phyloP scores from a whole-genome alignment of 1,140 invertebrate species.

The Agrypnia vestita region DNA sequence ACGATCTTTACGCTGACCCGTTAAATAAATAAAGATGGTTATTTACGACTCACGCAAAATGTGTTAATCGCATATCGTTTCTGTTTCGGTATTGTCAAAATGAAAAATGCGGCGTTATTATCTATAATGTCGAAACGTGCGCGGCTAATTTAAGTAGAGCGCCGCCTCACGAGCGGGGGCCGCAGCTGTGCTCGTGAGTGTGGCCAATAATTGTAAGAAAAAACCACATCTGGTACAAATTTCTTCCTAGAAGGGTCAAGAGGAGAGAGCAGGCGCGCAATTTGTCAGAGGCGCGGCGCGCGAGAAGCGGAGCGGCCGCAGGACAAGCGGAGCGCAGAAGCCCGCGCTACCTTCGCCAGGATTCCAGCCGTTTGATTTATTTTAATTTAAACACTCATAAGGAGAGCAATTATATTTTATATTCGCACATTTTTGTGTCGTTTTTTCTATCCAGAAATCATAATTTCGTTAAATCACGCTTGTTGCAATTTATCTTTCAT shows the following conservation, averaged over 20 bases:
- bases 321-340: not conserved
- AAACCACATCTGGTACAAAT: slow-evolving; percentile 52
- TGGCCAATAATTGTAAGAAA: slow-evolving; percentile 49
- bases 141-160: slow-evolving; percentile 54
- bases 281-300: slow-evolving; percentile 44
- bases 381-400: no score
- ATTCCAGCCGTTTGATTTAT: no score
- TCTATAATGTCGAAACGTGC: slow-evolving; percentile 54
- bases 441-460: no score
- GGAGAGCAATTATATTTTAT: no score
- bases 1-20: not conserved
- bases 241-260: slow-evolving; percentile 56
- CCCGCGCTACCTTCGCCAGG: no score
- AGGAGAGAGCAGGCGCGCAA: slow-evolving; percentile 37
- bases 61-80: slow-evolving; percentile 45
- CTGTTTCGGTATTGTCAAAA: slow-evolving; percentile 59
- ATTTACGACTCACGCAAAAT: slow-evolving; percentile 23
- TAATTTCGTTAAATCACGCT: no score
- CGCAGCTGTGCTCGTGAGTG: slow-evolving; percentile 43
- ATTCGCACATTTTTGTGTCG: no score
- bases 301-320: not conserved
- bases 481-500: no score
- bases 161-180: slow-evolving; percentile 4
- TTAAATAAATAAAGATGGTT: slow-evolving; percentile 25
- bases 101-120: slow-evolving; percentile 58